A percentile compares a stretch with the other conserved stretches of the same genome.
Conservation (phyloP, 2,113 vertebrate genomes). For the Scomber japonicus region DNA sequence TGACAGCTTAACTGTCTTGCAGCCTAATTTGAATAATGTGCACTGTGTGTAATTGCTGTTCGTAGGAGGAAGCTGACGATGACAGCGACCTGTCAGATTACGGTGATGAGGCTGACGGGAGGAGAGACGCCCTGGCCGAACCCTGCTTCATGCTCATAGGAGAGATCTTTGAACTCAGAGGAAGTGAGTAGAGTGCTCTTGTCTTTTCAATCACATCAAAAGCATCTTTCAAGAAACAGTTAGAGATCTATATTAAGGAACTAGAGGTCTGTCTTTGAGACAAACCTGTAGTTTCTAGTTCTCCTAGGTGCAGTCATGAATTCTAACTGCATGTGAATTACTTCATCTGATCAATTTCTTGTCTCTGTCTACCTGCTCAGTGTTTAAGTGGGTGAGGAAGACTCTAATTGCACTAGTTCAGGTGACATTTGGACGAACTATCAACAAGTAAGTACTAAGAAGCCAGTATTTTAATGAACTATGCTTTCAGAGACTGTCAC, state of each 20-base stretch:
- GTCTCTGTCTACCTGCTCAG: slow-evolving; percentile 75
- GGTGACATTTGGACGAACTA: slow-evolving; percentile 99
- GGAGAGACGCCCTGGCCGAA: slow-evolving; percentile 93
- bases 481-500: too few relatives aligned
- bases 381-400: slow-evolving; percentile 99
- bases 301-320: neutral
- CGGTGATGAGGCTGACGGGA: slow-evolving; percentile 92
- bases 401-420: slow-evolving; percentile 99
- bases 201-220: neutral
- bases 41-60: slow-evolving; percentile 1
- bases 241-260: neutral
- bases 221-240: neutral
- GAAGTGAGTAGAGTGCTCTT: slow-evolving; percentile 90
- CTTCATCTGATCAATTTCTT: neutral
- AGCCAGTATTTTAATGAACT: neutral
- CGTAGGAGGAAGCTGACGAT: slow-evolving; percentile 80
- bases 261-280: neutral
- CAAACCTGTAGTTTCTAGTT: neutral
- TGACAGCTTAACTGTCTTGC: too few relatives aligned
- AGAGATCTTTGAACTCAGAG: slow-evolving; percentile 98
- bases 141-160: slow-evolving; percentile 99
- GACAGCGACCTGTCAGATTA: slow-evolving; percentile 95
- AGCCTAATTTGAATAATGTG: neutral
- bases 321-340: neutral
- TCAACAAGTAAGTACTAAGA: slow-evolving; percentile 95